Conservation (phyloP, 2,888 invertebrate species). For the Coleophora deauratella region DNA sequence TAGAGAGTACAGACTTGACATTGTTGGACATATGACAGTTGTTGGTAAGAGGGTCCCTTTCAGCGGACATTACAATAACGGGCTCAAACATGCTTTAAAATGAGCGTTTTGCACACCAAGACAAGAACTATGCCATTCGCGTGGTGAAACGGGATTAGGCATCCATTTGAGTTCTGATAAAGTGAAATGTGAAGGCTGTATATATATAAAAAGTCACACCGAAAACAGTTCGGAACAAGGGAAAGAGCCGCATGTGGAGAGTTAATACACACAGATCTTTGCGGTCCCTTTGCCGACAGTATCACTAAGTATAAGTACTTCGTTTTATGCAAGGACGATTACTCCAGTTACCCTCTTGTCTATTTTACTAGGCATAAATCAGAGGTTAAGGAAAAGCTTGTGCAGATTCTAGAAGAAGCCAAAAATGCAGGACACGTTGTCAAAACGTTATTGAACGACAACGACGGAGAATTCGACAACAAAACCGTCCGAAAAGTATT, state of each 20-base stretch:
- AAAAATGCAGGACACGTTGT: neutral
- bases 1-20: neutral
- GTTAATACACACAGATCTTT: neutral
- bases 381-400: neutral
- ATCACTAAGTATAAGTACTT: neutral
- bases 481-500: neutral
- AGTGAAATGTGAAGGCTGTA: neutral
- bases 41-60: neutral
- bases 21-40: neutral
- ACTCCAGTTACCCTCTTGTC: neutral
- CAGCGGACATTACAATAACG: neutral
- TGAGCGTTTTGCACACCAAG: neutral
- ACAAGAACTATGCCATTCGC: neutral
- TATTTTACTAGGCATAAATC: neutral
- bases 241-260: neutral
- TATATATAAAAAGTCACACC: constrained; percentile 1
- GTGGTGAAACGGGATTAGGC: neutral
- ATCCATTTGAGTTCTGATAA: neutral
- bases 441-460: neutral
- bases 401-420: neutral
- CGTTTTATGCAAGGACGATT: neutral
- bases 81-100: neutral
- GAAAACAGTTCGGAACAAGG: neutral
- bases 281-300: neutral
- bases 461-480: neutral